phyloP scores from a whole-genome alignment of 2,797 vertebrate genomes.

The Rhadinocentrus ornatus region DNA sequence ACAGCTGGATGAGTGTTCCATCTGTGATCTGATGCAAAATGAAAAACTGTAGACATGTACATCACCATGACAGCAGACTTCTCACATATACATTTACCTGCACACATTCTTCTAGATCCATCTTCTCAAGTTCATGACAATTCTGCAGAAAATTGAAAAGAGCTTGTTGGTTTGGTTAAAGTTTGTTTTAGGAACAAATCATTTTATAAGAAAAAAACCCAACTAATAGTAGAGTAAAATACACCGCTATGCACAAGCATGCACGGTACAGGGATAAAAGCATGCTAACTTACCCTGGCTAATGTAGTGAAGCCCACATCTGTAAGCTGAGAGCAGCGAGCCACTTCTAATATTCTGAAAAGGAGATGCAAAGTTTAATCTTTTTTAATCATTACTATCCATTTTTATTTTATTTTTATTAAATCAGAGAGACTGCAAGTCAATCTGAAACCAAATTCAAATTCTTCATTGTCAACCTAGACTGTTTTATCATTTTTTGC shows the following conservation, averaged over 20 bases:
- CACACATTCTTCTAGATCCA: constrained; percentile 98
- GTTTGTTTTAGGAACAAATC: neutral
- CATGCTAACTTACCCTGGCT: constrained; percentile 91
- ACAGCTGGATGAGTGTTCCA: constrained; percentile 95
- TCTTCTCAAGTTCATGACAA: constrained; percentile 98
- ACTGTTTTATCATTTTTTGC: neutral
- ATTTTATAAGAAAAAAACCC: neutral
- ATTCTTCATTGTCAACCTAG: neutral
- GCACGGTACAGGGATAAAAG: neutral
- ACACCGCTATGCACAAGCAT: neutral
- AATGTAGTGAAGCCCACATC: constrained; percentile 97
- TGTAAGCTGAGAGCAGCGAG: constrained; percentile 96
- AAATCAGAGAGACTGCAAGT: neutral
- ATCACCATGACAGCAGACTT: neutral
- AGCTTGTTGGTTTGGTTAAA: neutral
- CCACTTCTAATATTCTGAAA: constrained; percentile 95
- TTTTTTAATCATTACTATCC: no score
- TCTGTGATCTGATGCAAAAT: constrained; percentile 90
- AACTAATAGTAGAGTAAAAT: neutral
- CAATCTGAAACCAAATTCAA: neutral
- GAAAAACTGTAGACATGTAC: neutral
- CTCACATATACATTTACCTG: constrained; percentile 83
- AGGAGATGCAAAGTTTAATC: constrained; percentile 5
- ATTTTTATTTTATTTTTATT: neutral
- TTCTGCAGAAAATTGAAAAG: constrained; percentile 80